These are phyloP conservation scores for Enteromius argenteus DNA, from an alignment of 2,797 vertebrate species.

Conservation along the genomic window DNA sequence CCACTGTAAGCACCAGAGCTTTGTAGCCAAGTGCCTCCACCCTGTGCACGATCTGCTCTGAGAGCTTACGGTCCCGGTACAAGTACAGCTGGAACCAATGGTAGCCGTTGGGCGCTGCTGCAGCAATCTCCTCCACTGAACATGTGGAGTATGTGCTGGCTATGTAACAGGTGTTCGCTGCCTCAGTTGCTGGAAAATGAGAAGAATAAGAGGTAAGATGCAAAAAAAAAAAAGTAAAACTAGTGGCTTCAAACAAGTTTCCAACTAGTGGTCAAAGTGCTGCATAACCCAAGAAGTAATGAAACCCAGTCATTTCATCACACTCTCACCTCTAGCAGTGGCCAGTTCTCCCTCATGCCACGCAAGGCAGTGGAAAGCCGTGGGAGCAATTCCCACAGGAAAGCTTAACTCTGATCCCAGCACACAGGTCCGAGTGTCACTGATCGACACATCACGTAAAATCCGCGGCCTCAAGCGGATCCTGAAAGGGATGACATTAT, in stretches of 20 bases:
- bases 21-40: conserved; percentile 87
- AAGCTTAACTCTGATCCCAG: conserved; percentile 88
- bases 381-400: conserved; percentile 90
- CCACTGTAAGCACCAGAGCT: conserved; percentile 90
- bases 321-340: conserved; percentile 87
- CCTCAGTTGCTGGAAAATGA: conserved; percentile 80
- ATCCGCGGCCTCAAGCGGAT: conserved; percentile 87
- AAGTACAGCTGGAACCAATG: conserved; percentile 96
- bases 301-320: neutral
- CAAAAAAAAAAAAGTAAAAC: neutral
- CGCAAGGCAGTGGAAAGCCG: conserved; percentile 88
- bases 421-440: conserved; percentile 86
- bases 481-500: conserved; percentile 69
- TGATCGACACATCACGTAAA: conserved; percentile 83
- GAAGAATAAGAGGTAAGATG: neutral
- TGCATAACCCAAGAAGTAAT: neutral
- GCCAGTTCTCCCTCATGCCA: conserved; percentile 94
- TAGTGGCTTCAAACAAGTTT: neutral
- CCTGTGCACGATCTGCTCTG: conserved; percentile 83
- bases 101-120: conserved; percentile 81
- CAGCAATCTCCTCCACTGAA: conserved; percentile 87
- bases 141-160: conserved; percentile 91
- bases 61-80: conserved; percentile 84
- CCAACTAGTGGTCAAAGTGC: conserved; percentile 43
- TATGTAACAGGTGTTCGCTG: conserved; percentile 86